Base-by-base conservation (phyloP, 1,140 invertebrate genomes). In the Sarcophaga bullata region DNA sequence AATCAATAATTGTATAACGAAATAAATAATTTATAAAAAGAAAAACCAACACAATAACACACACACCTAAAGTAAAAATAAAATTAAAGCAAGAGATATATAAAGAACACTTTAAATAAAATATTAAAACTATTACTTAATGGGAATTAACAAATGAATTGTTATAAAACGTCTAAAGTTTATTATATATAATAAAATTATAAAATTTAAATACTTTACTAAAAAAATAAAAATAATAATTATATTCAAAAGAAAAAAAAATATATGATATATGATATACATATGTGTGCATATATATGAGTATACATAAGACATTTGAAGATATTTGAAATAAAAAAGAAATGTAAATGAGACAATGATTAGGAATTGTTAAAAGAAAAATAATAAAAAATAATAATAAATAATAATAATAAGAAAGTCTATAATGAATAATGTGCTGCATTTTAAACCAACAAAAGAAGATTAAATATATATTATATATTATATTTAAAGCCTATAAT, bases 91-190 rank as follows among this genome's bases (percentile, higher is more conserved):
- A 37, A 37, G 25, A 37, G 4, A 37, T 37, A 37, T 37, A 37
- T n/a, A 37, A 58, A 19, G 9, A 68, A 19, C 17, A 68, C 6
- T 19, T 15, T 8, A 68, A 68, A 68, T 68, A 68, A 68, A 68
- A 68, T 37, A 37, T 10, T 17, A 68, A 17, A 68, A 17, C 17
- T 68, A 68, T 68, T 68, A 68, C 49, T n/a, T 76, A 76, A 49
- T 76, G 73, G 48, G 46, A 76, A 76, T 49, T n/a, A 76, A 76
- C 73, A 76, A 76, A 76, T 68, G 13, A 75, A 76, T 76, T 76
- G 73, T 76, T 76, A 76, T 76, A 49, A 76, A 76, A 76, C 47
- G n/a, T 76, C 13, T 76, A 76, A 76, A 47, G 73, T 76, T 76
- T 76, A 76, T 48, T 76, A 48, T 49, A 49, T 76, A 49, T n/a